Percentiles rank a stretch among this genome's conserved stretches.
phyloP scores from a whole-genome alignment of 2,888 invertebrate genomes.

The Melinaea menophilus region DNA sequence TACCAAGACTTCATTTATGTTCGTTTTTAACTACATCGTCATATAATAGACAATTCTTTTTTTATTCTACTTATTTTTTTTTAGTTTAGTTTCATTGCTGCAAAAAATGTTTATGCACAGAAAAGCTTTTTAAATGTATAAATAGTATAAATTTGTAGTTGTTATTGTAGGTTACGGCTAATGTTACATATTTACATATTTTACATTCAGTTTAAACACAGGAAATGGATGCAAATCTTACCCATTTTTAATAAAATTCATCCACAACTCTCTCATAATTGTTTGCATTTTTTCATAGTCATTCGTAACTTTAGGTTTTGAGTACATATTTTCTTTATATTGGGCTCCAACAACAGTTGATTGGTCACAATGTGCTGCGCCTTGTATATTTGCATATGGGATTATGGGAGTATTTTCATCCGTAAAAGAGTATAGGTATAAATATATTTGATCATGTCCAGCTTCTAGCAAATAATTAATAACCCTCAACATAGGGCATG shows the following conservation, averaged over 20 bases:
- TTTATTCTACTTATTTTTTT: too few species aligned
- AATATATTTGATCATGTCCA: constrained; percentile 46
- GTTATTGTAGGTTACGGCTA: too few species aligned
- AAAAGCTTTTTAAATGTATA: too few species aligned
- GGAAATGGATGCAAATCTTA: background rate
- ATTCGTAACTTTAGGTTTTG: constrained; percentile 24
- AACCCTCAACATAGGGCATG: constrained; percentile 39
- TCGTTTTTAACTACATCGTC: too few species aligned
- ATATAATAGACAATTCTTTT: too few species aligned
- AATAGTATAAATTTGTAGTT: too few species aligned
- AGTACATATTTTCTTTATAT: constrained; percentile 13
- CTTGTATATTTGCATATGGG: constrained; percentile 33
- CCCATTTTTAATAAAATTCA: constrained; percentile 41
- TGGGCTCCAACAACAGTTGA: background rate
- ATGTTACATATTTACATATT: too few species aligned
- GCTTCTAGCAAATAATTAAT: constrained; percentile 41
- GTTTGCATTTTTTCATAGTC: constrained; percentile 37
- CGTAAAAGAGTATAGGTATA: constrained; percentile 49
- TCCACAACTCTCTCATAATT: constrained; percentile 44
- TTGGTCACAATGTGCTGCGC: constrained; percentile 23
- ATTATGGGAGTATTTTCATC: constrained; percentile 38
- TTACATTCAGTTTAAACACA: background rate
- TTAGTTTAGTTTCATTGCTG: too few species aligned
- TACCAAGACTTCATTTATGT: too few species aligned
- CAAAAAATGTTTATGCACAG: too few species aligned